Conservation (phyloP, 2,113 vertebrate genomes). For the Perccottus glenii region DNA sequence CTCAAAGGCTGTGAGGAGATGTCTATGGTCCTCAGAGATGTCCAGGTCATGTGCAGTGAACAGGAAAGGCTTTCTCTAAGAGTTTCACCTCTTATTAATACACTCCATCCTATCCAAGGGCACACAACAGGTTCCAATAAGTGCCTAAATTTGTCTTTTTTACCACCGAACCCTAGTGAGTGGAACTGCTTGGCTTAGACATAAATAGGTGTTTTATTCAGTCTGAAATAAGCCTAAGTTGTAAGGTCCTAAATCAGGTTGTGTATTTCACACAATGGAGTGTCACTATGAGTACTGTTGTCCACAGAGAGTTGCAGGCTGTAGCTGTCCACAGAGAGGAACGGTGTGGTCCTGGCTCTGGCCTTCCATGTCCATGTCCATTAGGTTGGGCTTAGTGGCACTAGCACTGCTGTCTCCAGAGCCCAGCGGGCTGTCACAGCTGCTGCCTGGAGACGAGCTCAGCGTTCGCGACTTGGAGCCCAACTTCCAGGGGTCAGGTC, state of each 20-base stretch:
- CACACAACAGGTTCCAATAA: constrained; percentile 34
- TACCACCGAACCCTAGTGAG: constrained; percentile 25
- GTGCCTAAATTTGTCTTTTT: constrained; percentile 40
- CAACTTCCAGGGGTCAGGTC: constrained; percentile 86
- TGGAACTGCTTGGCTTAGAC: constrained; percentile 60
- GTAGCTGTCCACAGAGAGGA: constrained; percentile 80
- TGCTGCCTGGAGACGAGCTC: constrained; percentile 83
- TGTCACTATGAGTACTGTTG: constrained; percentile 64
- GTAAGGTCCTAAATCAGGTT: constrained; percentile 13
- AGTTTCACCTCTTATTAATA: constrained; percentile 43
- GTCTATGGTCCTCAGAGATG: constrained; percentile 30
- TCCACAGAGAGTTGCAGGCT: constrained; percentile 64
- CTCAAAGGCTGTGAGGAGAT: constrained; percentile 54
- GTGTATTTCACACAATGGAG: constrained; percentile 3
- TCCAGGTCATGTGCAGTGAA: constrained; percentile 37
- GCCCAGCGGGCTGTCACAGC: constrained; percentile 79
- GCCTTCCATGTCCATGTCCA: constrained; percentile 92
- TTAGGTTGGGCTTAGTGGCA: constrained; percentile 76
- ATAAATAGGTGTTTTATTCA: constrained; percentile 32
- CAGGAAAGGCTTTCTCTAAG: constrained; percentile 17
- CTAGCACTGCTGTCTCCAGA: constrained; percentile 76
- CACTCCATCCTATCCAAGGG: constrained; percentile 20
- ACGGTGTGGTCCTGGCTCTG: constrained; percentile 86
- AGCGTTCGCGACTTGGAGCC: constrained; percentile 83
- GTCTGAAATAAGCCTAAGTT: constrained; percentile 1